Evolutionary conservation across 2,888 invertebrate species (phyloP).

Genomic region (Pristionchus japonicus): DNA sequence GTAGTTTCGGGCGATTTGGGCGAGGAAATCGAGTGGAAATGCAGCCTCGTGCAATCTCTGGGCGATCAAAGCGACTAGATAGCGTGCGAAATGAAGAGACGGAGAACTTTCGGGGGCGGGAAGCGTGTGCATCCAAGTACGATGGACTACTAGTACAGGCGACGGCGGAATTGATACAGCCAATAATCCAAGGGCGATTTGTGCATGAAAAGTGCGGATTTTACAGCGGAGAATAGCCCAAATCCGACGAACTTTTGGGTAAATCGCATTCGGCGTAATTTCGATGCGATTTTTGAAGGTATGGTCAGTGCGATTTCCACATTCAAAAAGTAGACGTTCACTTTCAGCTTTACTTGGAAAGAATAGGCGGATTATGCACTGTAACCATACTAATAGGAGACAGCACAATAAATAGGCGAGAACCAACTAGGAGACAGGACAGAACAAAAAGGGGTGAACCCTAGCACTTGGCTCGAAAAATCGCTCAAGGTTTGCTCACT

Average conservation of each 20-base stretch:
- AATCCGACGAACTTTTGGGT: neutral
- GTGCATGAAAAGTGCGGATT: neutral
- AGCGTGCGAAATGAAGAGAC: neutral
- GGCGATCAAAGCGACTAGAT: neutral
- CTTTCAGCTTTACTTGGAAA: too few relatives aligned
- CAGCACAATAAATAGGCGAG: too few relatives aligned
- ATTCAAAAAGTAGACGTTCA: too few relatives aligned
- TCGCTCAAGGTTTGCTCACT: neutral
- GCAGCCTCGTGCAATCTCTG: too few relatives aligned
- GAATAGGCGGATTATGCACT: neutral
- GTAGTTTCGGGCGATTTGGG: neutral
- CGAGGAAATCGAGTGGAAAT: too few relatives aligned
- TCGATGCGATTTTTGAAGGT: too few relatives aligned
- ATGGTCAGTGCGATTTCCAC: neutral
- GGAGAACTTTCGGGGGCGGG: neutral
- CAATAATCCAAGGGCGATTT: conserved; percentile 3
- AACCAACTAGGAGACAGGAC: too few relatives aligned
- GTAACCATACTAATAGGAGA: too few relatives aligned
- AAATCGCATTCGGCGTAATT: neutral
- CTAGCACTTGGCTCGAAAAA: neutral
- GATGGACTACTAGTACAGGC: neutral
- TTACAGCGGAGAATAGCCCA: conserved; percentile 5
- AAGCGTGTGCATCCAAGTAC: neutral
- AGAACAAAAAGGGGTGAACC: neutral
- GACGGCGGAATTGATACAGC: neutral